Conservation (phyloP, 2,113 vertebrate species). For the Bombycilla garrulus region DNA sequence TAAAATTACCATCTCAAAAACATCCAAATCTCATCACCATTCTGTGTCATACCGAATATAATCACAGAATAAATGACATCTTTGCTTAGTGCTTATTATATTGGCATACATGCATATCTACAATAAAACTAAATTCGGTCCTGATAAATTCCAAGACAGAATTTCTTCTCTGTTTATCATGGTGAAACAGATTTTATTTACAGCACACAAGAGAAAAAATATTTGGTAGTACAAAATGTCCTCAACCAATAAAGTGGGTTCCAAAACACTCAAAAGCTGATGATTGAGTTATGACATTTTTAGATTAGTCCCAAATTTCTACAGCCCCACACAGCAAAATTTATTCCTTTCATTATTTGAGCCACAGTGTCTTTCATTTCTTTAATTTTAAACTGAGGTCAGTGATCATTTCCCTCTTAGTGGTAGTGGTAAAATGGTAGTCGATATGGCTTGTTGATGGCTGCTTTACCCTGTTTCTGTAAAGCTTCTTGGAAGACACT, state of each 20-base stretch:
- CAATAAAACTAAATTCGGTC: background rate
- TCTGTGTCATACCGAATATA: background rate
- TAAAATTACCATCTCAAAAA: background rate
- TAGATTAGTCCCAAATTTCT: background rate
- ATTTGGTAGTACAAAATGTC: background rate
- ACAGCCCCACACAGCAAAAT: background rate
- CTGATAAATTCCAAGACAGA: background rate
- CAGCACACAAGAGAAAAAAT: background rate
- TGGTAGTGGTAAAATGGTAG: background rate
- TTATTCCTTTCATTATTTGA: background rate
- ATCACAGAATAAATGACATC: background rate
- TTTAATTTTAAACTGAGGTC: background rate
- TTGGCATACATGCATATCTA: background rate
- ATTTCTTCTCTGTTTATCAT: background rate
- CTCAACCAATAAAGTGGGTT: background rate
- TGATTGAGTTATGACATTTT: background rate
- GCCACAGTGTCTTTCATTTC: background rate
- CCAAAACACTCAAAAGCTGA: background rate
- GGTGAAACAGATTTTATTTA: background rate
- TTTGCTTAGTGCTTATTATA: background rate
- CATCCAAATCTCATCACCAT: background rate
- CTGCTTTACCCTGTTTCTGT: background rate
- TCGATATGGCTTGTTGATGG: background rate
- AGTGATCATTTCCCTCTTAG: background rate
- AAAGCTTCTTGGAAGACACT: background rate